Evolutionary conservation across 2,888 invertebrate species (phyloP).

Genomic region (Nezara viridula): DNA sequence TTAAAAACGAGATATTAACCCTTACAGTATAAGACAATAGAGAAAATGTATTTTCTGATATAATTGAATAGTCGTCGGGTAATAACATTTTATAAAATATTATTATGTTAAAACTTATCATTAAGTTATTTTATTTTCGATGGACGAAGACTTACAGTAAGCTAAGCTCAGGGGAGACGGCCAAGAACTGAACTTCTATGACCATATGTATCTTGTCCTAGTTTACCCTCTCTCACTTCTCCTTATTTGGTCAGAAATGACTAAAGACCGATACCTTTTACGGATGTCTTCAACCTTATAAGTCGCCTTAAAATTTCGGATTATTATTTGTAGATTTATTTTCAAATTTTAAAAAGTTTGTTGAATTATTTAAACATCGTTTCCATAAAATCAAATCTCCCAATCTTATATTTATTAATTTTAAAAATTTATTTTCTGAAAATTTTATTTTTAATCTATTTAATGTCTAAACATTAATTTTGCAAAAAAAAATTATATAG

Average conservation of each 20-base stretch:
- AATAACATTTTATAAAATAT: background rate
- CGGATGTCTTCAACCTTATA: slow-evolving; percentile 27
- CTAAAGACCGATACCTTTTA: background rate
- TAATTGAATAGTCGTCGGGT: background rate
- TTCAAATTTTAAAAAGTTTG: background rate
- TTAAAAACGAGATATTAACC: background rate
- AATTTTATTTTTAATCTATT: too few species aligned
- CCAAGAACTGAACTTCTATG: slow-evolving; percentile 50
- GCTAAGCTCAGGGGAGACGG: background rate
- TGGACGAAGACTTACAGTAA: background rate
- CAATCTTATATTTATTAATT: too few species aligned
- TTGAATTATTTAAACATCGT: background rate
- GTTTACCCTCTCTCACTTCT: slow-evolving; percentile 49
- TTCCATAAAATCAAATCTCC: background rate
- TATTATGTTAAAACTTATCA: background rate
- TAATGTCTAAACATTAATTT: too few species aligned
- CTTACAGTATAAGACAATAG: background rate
- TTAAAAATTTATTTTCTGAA: too few species aligned
- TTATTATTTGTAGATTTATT: background rate
- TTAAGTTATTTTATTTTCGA: background rate
- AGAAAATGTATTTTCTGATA: background rate
- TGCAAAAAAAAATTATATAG: too few species aligned
- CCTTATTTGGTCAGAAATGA: slow-evolving; percentile 47
- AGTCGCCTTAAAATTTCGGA: background rate
- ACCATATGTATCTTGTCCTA: slow-evolving; percentile 22